Percentiles rank a stretch among this genome's conserved stretches.
Evolutionary conservation across 2,113 vertebrate species (phyloP).

Genomic region (Semnornis frantzii): DNA sequence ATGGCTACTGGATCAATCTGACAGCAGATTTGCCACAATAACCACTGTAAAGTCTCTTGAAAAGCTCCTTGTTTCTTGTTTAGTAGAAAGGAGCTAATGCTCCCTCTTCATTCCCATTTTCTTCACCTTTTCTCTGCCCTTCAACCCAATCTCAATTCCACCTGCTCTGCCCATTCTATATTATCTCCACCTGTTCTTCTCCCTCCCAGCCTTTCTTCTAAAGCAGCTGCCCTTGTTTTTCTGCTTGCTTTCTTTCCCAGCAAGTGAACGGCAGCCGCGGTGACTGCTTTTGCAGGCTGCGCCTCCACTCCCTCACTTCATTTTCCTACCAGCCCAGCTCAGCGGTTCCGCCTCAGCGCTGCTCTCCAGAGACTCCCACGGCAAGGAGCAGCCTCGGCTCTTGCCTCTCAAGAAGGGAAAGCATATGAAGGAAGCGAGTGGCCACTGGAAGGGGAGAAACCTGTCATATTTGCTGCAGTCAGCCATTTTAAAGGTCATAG

Average conservation of each 20-base stretch:
- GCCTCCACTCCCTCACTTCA: background rate
- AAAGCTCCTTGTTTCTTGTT: background rate
- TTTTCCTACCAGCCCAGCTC: slow-evolving; percentile 32
- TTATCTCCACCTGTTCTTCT: background rate
- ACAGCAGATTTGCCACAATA: background rate
- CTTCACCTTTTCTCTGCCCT: background rate
- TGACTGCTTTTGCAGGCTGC: background rate
- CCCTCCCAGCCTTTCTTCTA: background rate
- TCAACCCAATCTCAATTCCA: background rate
- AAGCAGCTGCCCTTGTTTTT: slow-evolving; percentile 7
- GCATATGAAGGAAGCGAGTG: background rate
- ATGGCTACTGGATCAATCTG: background rate
- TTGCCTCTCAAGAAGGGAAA: background rate
- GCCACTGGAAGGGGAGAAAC: background rate
- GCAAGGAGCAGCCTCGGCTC: slow-evolving; percentile 2
- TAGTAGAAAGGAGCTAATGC: background rate
- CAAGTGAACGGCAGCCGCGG: fast-evolving
- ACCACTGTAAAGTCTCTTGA: background rate
- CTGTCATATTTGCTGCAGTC: background rate
- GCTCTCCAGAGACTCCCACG: slow-evolving; percentile 47
- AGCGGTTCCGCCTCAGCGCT: background rate
- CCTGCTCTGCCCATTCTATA: background rate
- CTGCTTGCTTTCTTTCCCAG: slow-evolving; percentile 1
- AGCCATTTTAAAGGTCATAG: slow-evolving; percentile 38
- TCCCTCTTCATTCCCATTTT: background rate